phyloP scores from a whole-genome alignment of 2,888 invertebrate species.

The Pinctada fucata region DNA sequence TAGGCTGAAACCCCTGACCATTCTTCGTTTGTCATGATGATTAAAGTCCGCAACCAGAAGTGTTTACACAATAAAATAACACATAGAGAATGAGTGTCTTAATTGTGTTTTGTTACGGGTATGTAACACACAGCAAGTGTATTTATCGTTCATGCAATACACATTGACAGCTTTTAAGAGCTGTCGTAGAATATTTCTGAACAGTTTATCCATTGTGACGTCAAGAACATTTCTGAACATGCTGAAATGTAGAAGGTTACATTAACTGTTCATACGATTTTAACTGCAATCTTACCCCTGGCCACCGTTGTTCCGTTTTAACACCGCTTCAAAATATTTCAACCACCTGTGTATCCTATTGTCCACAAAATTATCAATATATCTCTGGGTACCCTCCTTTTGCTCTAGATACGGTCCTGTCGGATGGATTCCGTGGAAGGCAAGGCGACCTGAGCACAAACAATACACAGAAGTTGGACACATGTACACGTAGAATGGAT shows the following conservation, averaged over 20 bases:
- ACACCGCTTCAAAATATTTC: constrained; percentile 57
- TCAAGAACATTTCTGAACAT: too few species aligned
- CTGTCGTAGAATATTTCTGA: too few species aligned
- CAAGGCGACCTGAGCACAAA: constrained; percentile 55
- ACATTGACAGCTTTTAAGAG: too few species aligned
- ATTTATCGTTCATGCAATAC: too few species aligned
- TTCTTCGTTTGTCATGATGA: too few species aligned
- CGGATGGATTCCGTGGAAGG: constrained; percentile 63
- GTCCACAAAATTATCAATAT: constrained; percentile 59
- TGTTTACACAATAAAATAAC: too few species aligned
- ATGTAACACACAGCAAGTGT: too few species aligned
- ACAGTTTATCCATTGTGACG: too few species aligned
- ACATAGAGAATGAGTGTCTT: too few species aligned
- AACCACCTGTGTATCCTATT: constrained; percentile 62
- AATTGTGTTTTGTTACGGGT: too few species aligned
- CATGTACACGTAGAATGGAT: neutral
- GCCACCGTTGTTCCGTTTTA: constrained; percentile 61
- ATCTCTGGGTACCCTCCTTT: constrained; percentile 65
- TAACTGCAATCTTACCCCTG: constrained; percentile 52
- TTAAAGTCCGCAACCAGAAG: too few species aligned
- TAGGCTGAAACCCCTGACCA: too few species aligned
- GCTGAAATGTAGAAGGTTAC: neutral
- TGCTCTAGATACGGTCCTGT: constrained; percentile 59
- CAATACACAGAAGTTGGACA: neutral
- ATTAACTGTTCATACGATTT: neutral